Evolutionary conservation across 2,797 vertebrate genomes (phyloP), one percentile per base, ranked within the genome.

Genomic region (Vespertilio murinus): DNA sequence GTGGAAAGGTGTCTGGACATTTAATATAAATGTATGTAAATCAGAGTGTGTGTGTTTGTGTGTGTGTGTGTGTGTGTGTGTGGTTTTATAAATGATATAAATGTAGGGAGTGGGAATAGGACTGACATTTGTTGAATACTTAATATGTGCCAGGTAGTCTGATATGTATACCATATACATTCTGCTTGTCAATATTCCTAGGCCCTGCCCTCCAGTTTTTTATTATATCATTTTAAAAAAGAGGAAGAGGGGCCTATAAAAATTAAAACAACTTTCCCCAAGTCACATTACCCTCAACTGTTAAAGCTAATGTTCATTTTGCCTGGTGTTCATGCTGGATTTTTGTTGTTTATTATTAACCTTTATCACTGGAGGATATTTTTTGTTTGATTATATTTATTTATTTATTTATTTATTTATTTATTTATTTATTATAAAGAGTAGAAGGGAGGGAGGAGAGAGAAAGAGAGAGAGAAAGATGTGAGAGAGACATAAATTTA

Each of bases 161-260:
- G 6, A 6, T 61, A 10, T 35, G 23, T 6, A 33, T 7, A 18
- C 67, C 25, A 3, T 42, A 25, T 30, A 2, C 7, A 22, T 78
- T 65, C 54, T 86, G 8, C 20, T 96, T 83, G 82, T 88, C 2
- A 87, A 5, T 75, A 49, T 81, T 92, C 10, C 8, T 52, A 61
- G 30, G n/a, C 13, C 8, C 14, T 7, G 3, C 30, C 7, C 45
- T 23, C 11, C 5, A 16, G 5, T 5, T 33, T 49, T 33, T 59
- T 49, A 45, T 56, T 9, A 73, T 78, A n/a, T 12, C 18, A 47
- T 12, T 30, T 93, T 85, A 85, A 93, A 33, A 81, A 69, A 65
- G 74, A 65, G 8, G 1, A 17, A 75, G 3, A 4, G 8, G 6
- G 8, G 0, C 40, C 8, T 23, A 0, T 35, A 4, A 35, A 85